A percentile compares a stretch with the other conserved stretches of the same genome.
Evolutionary conservation across 30 jellyfish, hydroid and myxozoan genomes (phyloP).

Genomic region (Pseudorhiza aurosa): DNA sequence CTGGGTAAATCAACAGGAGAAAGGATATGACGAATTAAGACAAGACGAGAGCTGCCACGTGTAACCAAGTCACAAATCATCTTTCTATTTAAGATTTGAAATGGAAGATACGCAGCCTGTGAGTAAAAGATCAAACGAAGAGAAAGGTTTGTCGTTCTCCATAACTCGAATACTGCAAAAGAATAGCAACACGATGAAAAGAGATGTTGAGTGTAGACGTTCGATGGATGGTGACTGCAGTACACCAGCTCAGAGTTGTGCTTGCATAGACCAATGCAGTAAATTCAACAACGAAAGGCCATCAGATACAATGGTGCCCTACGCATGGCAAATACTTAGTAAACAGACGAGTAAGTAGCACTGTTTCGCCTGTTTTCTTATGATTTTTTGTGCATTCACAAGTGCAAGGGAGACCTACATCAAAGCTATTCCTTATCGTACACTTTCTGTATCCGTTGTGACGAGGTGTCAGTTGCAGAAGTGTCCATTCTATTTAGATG

Average conservation of each 20-base stretch:
- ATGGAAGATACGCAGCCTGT: neutral
- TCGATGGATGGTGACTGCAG: neutral
- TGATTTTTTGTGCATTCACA: too few relatives aligned
- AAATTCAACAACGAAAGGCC: slow-evolving; percentile 1
- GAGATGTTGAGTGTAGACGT: neutral
- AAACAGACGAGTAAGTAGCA: slow-evolving; percentile 30
- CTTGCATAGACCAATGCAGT: neutral
- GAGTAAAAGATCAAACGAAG: neutral
- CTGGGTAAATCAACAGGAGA: too few relatives aligned
- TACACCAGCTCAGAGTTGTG: neutral
- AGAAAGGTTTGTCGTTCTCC: slow-evolving; percentile 40
- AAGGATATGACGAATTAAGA: too few relatives aligned
- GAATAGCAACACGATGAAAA: neutral
- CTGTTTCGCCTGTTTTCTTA: too few relatives aligned
- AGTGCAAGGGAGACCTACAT: too few relatives aligned
- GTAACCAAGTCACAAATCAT: too few relatives aligned
- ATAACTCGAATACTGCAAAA: slow-evolving; percentile 36
- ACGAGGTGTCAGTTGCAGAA: too few relatives aligned
- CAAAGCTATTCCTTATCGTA: too few relatives aligned
- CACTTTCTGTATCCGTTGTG: too few relatives aligned
- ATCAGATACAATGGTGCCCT: slow-evolving; percentile 1
- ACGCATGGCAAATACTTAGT: slow-evolving; percentile 37
- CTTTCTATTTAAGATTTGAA: too few relatives aligned
- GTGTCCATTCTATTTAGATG: too few relatives aligned
- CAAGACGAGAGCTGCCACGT: too few relatives aligned